Evolutionary conservation across 2,113 vertebrate species (phyloP).

Genomic region (Cavia porcellus): DNA sequence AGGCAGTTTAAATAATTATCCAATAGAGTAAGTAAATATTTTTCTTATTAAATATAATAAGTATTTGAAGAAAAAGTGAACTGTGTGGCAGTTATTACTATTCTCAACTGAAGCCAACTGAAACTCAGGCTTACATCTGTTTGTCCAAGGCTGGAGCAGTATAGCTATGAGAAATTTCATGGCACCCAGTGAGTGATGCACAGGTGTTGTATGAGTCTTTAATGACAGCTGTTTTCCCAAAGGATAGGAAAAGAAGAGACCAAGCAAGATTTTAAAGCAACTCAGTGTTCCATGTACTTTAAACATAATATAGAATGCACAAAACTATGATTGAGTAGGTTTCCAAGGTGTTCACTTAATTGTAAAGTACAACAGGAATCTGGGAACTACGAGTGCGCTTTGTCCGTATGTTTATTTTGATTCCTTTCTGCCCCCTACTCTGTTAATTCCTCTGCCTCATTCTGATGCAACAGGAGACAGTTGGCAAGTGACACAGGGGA

Average conservation of each 20-base stretch:
- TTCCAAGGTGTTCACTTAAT: not conserved
- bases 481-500: not conserved
- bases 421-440: not conserved
- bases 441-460: not conserved
- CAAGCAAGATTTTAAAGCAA: not conserved
- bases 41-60: constrained; percentile 21
- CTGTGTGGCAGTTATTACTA: not conserved
- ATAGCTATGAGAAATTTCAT: not conserved
- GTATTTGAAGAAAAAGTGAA: not conserved
- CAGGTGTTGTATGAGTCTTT: not conserved
- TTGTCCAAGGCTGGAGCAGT: not conserved
- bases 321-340: not conserved
- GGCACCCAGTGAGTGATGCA: not conserved
- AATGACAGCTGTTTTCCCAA: not conserved
- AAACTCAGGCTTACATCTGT: not conserved
- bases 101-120: not conserved
- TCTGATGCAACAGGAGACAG: not conserved
- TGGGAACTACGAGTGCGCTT: not conserved
- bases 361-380: not conserved
- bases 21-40: not conserved
- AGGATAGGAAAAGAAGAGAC: not conserved
- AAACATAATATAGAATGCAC: not conserved
- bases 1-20: not conserved
- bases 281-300: not conserved
- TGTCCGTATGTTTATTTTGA: not conserved